These are phyloP conservation scores for Myotis vivesi DNA, from an alignment of 2,797 vertebrate species.

Conservation along the genomic window DNA sequence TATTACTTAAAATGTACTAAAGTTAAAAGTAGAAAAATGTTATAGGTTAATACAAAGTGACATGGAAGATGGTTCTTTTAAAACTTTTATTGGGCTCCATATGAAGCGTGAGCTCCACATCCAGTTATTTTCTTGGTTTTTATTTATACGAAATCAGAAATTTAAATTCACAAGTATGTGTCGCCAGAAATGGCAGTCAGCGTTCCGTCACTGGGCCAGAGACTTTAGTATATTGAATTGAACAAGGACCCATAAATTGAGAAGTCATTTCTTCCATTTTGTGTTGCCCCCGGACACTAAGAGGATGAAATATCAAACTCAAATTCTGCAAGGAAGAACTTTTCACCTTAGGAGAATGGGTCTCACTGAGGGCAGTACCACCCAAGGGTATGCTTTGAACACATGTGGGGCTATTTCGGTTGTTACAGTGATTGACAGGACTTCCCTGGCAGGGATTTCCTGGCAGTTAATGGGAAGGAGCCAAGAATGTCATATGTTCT, in stretches of 20 bases:
- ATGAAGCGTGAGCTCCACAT: background rate
- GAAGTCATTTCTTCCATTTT: slow-evolving; percentile 14
- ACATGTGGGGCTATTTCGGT: slow-evolving; percentile 13
- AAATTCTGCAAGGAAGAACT: background rate
- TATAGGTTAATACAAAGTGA: slow-evolving; percentile 28
- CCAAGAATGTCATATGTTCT: slow-evolving; percentile 59
- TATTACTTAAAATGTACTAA: slow-evolving; percentile 22
- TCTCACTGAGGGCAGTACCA: background rate
- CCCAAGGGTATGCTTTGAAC: slow-evolving; percentile 16
- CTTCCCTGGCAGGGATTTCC: slow-evolving; percentile 24
- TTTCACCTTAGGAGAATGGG: background rate
- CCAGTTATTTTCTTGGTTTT: slow-evolving; percentile 34
- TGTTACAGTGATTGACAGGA: slow-evolving; percentile 48
- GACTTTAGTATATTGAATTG: background rate
- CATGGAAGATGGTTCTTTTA: background rate
- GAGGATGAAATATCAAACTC: background rate
- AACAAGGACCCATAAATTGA: background rate
- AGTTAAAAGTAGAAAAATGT: slow-evolving; percentile 26
- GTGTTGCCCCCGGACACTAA: background rate
- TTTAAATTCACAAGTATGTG: background rate
- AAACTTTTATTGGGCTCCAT: slow-evolving; percentile 20
- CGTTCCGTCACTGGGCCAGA: slow-evolving; percentile 1
- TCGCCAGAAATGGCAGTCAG: slow-evolving; percentile 35
- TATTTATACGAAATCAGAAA: slow-evolving; percentile 39
- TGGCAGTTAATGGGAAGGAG: slow-evolving; percentile 47